Percentiles rank a stretch among this genome's conserved stretches.
phyloP scores from a whole-genome alignment of 2,888 invertebrate genomes.

The Eueremaeus valkanovi region DNA sequence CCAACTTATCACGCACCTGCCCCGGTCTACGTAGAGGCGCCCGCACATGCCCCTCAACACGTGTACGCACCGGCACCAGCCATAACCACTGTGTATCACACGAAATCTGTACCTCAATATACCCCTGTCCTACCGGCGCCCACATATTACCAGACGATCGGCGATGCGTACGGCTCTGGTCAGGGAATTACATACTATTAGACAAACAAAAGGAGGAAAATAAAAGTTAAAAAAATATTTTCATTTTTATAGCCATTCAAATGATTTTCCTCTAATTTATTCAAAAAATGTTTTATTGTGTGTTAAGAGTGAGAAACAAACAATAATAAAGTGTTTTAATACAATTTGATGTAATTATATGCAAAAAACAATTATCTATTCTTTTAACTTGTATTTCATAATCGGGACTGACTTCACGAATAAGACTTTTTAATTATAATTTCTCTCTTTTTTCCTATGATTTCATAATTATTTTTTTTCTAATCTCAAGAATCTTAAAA shows the following conservation, averaged over 20 bases:
- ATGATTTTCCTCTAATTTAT: neutral
- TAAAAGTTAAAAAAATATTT: neutral
- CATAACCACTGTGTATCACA: slow-evolving; percentile 12
- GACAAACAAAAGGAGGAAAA: neutral
- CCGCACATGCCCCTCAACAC: neutral
- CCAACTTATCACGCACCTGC: neutral
- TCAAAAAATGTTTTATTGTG: neutral
- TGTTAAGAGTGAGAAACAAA: too few species aligned
- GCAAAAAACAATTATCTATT: too few species aligned
- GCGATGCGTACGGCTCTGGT: slow-evolving; percentile 1
- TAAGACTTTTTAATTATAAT: too few species aligned
- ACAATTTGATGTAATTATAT: too few species aligned
- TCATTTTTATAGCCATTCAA: too few species aligned
- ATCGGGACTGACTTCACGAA: too few species aligned
- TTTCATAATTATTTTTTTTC: too few species aligned
- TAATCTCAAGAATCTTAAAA: too few species aligned
- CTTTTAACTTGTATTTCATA: too few species aligned
- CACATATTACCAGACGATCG: neutral
- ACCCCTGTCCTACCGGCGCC: neutral
- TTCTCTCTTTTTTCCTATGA: too few species aligned
- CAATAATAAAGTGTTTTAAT: too few species aligned
- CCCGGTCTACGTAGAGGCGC: neutral
- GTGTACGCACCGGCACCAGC: neutral
- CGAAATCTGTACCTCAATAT: slow-evolving; percentile 9
- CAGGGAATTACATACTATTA: slow-evolving; percentile 21